Conservation (phyloP, 1,140 invertebrate genomes). For the Antheraea mylitta region DNA sequence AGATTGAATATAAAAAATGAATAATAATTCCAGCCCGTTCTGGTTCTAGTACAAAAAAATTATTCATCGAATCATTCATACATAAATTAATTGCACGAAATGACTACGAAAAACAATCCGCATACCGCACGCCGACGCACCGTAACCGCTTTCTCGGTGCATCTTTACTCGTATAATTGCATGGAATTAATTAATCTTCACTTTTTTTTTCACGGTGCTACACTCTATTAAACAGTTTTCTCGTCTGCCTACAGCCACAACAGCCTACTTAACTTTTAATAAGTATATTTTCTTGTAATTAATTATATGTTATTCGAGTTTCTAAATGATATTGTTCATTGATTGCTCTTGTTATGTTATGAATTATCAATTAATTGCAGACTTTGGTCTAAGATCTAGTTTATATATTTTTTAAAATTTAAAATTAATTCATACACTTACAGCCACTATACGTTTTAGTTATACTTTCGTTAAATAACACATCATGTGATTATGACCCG, state of each 20-base stretch:
- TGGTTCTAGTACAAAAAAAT: too few relatives aligned
- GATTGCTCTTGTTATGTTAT: not conserved
- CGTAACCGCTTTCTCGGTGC: slow-evolving; percentile 64
- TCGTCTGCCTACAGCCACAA: too few relatives aligned
- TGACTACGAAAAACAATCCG: not conserved
- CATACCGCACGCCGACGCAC: slow-evolving; percentile 54
- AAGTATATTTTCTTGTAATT: slow-evolving; percentile 49
- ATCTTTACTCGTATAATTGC: slow-evolving; percentile 50
- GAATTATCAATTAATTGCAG: not conserved
- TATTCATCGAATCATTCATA: not conserved
- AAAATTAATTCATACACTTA: too few relatives aligned
- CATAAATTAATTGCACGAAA: not conserved
- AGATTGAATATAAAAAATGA: not conserved
- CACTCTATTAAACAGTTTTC: slow-evolving; percentile 69
- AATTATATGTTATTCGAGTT: slow-evolving; percentile 11
- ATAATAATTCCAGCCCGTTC: not conserved
- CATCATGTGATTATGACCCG: too few relatives aligned
- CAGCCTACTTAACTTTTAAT: slow-evolving; percentile 36
- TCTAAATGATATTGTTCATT: not conserved
- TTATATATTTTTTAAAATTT: not conserved
- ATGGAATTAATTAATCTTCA: slow-evolving; percentile 68
- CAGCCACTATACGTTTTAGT: too few relatives aligned
- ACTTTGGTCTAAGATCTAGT: too few relatives aligned
- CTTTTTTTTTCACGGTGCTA: slow-evolving; percentile 52
- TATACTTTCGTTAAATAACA: too few relatives aligned